Base-by-base conservation (phyloP, 2,797 vertebrate species). In the Myotis pilosus region DNA sequence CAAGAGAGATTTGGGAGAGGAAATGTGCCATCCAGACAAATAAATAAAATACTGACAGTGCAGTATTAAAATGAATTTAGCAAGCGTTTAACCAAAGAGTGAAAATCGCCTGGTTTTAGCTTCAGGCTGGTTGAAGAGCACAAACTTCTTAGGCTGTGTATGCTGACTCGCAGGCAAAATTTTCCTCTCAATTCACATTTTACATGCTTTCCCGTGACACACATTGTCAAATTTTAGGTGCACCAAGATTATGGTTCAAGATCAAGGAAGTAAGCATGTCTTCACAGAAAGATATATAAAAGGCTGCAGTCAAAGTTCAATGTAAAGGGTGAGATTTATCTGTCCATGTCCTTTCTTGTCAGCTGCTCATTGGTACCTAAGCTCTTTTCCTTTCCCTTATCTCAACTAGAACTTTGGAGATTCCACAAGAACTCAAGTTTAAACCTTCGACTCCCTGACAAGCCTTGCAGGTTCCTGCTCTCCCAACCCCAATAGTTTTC, bases 31-130 rank as follows among this genome's bases (percentile, higher is more conserved):
- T 93, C 68, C 82, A 92, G 96, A 94, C 93, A 97, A 96, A 97
- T 96, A 96, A 96, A 95, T 96, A 95, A 96, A 96, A 95, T 94
- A 92, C 96, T 96, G 96, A 97, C 96, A 8, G 92, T 85, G 96
- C 97, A 97, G 28, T 97, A 96, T 97, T 94, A 84, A 97, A 97
- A 96, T 95, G 97, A 96, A 87, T 91, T 95, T 96, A 94, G 84
- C 87, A 79, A 82, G 96, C 92, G 28, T 94, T 96, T 78, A 93
- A 80, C 92, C 75, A 88, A 93, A 92, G 79, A 84, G 71, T 68
- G 68, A 89, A 86, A 96, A 95, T 93, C 93, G 89, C 71, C 71
- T 79, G 55, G n/a, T 66, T 81, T 94, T 80, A 84, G 94, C 95
- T 74, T 87, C 36, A 64, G 71, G n/a, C 95, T 94, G 16, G 53